These are phyloP conservation scores for Rhea pennata DNA, from an alignment of 2,113 vertebrate species.

Conservation along the genomic window DNA sequence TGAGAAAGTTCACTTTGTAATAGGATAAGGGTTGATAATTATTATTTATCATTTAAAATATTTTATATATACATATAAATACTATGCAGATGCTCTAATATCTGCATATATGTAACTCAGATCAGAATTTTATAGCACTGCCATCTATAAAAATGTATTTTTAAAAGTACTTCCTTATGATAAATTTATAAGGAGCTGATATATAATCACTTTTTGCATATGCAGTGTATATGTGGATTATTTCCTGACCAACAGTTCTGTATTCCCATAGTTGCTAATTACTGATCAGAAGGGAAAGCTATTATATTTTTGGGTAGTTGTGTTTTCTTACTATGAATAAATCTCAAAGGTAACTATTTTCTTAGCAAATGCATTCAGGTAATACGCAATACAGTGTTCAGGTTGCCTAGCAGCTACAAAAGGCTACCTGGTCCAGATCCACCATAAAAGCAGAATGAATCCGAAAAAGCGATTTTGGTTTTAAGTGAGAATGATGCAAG, in stretches of 20 bases:
- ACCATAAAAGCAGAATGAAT: slow-evolving; percentile 15
- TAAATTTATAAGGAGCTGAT: background rate
- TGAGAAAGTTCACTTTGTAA: background rate
- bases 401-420: slow-evolving; percentile 72
- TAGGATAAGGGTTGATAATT: background rate
- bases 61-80: background rate
- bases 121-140: background rate
- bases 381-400: slow-evolving; percentile 11
- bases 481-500: background rate
- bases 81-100: background rate
- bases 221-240: background rate
- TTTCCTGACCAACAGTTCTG: background rate
- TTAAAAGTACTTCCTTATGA: background rate
- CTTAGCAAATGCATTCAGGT: background rate
- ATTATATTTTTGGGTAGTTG: slow-evolving; percentile 1
- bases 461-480: slow-evolving; percentile 27
- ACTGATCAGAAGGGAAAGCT: slow-evolving; percentile 18
- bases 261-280: slow-evolving; percentile 33
- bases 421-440: slow-evolving; percentile 26
- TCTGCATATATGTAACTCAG: background rate
- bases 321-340: background rate
- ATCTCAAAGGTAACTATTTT: slow-evolving; percentile 22
- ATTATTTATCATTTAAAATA: background rate
- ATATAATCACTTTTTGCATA: background rate
- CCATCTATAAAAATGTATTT: background rate